Evolutionary conservation across 1,140 invertebrate genomes (phyloP), one percentile per base, ranked within the genome.

Genomic region (Pararge aegeria): DNA sequence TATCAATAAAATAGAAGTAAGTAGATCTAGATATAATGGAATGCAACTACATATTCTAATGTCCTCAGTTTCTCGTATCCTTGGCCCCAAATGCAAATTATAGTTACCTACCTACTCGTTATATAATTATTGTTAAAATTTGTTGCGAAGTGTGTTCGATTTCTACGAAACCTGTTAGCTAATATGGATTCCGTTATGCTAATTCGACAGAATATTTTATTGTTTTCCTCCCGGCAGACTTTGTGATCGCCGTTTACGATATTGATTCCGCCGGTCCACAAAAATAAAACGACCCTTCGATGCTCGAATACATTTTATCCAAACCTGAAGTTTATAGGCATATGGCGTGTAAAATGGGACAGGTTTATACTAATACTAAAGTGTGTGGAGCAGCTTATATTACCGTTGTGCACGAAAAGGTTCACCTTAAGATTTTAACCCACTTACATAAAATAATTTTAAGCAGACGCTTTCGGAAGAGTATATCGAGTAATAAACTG

Each of bases 231-330:
- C 29, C 15, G 21, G 51, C 27, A 34, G 48, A 62, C 58, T 66
- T 58, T 66, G 42, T 55, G 55, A 66, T 62, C 29, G 55, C 59
- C 59, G 57, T 46, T 62, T 61, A 58, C 44, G 19, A 55, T 62
- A 61, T 61, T 37, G 46, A 62, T 61, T 55, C 21, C 40, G 50
- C 50, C 20, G 21, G 37, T 10, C 38, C 52, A 49, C 16, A 21
- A 63, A 62, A 62, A 66, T 66, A 66, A 58, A 61, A 56, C 64
- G 46, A 54, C 46, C 10, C 42, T 5, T 20, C 42, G 40, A 3
- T 7, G 24, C 12, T 51, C 48, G 38, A 29, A 34, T 40, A 56
- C 49, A 53, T 54, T 61, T 16, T 42, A 16, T 42, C 13, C 7
- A 40, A 20, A 40, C 21, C n/a, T 21, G 7, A 29, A 51, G 30